Evolutionary conservation across 2,888 invertebrate species (phyloP), one percentile per base, ranked within the genome.

Genomic region (Drosophila mayaguana): DNA sequence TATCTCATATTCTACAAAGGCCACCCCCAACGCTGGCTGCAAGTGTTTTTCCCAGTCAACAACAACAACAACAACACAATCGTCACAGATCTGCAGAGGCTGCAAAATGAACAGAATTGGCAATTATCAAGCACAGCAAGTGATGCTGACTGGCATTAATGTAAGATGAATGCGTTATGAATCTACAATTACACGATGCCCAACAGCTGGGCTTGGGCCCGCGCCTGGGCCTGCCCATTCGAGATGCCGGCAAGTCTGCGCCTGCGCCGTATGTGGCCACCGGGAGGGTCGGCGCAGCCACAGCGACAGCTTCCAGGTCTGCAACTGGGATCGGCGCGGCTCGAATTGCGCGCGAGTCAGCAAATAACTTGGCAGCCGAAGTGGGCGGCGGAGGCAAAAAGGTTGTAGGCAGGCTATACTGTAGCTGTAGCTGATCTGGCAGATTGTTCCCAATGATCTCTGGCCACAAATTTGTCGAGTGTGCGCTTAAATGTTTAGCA

Each of bases 401-500:
- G 63, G 63, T n/a, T 28, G 68, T 55, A 36, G 53, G 48, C 48
- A 48, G 48, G n/a, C 28, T 12, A 2, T 12, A 46, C 34, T 51
- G 51, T 32, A 18, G 42, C 63, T 75, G 74, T 32, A 57, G 40
- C 46, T 40, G 65, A 51, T 57, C 59, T 48, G 53, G 64, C 50
- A 63, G 66, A 69, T 78, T 74, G 68, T 57, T 72, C 43, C 48
- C 75, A 75, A 75, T 66, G 86, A 77, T 70, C 66, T 80, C 73
- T 77, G 81, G 78, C 75, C 72, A 77, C 84, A 88, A 88, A 88
- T 89, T 89, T 87, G 89, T 88, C 85, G 88, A 87, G 88, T 87
- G 81, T 87, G 87, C 87, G 87, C 89, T 89, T 87, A 87, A 87
- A 89, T 89, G 89, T 87, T 88, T 84, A 64, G 78, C 82, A 66